phyloP scores from a whole-genome alignment of 2,113 vertebrate genomes.

The Pampusana beccarii region DNA sequence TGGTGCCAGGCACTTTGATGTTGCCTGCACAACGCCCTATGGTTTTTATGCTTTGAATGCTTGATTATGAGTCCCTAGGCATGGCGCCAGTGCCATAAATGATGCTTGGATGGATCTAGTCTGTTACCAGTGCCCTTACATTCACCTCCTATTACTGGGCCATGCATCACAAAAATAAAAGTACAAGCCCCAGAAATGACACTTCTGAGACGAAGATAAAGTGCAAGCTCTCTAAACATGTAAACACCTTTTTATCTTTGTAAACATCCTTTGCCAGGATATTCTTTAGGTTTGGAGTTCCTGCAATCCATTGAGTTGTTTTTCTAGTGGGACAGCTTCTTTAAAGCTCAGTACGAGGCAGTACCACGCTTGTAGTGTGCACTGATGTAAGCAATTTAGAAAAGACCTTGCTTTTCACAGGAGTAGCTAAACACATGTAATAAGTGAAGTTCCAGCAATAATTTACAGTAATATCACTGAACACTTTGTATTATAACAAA shows the following conservation, averaged over 20 bases:
- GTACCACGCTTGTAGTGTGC: background rate
- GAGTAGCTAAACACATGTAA: background rate
- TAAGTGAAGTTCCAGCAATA: background rate
- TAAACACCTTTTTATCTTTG: background rate
- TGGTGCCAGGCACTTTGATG: conserved; percentile 30
- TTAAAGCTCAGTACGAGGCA: background rate
- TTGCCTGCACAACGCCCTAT: background rate
- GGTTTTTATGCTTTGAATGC: background rate
- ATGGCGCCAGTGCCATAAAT: background rate
- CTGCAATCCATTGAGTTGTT: background rate
- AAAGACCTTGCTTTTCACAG: background rate
- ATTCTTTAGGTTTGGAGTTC: background rate
- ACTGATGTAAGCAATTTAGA: background rate
- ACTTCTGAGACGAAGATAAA: background rate
- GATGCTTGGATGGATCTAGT: background rate
- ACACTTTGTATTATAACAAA: background rate
- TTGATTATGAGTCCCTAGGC: background rate
- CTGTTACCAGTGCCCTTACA: background rate
- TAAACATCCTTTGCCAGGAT: fast-evolving
- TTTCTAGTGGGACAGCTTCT: background rate
- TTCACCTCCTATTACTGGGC: background rate
- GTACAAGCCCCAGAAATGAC: background rate
- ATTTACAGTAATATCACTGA: background rate
- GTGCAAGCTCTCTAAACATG: background rate
- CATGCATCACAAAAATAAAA: background rate